Evolutionary conservation across 2,888 invertebrate genomes (phyloP).

Genomic region (Axea sp.): DNA sequence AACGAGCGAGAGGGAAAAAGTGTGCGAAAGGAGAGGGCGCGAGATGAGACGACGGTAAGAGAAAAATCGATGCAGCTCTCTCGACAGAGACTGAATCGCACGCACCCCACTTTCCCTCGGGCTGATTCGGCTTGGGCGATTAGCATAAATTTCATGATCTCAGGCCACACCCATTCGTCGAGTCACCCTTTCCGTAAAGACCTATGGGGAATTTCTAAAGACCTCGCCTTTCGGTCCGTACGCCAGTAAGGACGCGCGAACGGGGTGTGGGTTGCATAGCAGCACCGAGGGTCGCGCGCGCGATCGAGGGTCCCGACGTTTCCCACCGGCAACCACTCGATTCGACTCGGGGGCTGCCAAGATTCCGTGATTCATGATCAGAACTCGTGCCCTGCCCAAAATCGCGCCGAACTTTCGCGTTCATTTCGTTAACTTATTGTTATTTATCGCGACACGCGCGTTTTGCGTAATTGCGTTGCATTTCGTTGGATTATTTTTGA

Average conservation of each 20-base stretch:
- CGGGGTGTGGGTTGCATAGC: slow-evolving; percentile 45
- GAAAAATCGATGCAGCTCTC: slow-evolving; percentile 78
- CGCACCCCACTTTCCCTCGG: slow-evolving; percentile 64
- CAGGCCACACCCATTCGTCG: slow-evolving; percentile 69
- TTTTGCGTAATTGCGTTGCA: slow-evolving; percentile 31
- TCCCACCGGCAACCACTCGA: slow-evolving; percentile 27
- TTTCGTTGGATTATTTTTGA: slow-evolving; percentile 11
- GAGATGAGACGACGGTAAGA: slow-evolving; percentile 58
- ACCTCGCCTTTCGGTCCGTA: slow-evolving; percentile 59
- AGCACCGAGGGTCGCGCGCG: slow-evolving; percentile 34
- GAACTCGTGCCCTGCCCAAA: slow-evolving; percentile 17
- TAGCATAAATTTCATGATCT: slow-evolving; percentile 68
- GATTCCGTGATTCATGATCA: slow-evolving; percentile 50
- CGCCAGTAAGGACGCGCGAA: slow-evolving; percentile 63
- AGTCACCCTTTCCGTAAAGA: slow-evolving; percentile 63
- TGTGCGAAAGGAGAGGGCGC: slow-evolving; percentile 40
- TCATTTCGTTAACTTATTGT: slow-evolving; percentile 46
- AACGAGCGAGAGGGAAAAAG: slow-evolving; percentile 54
- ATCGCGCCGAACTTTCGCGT: slow-evolving; percentile 22
- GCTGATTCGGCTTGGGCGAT: slow-evolving; percentile 64
- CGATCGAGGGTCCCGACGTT: slow-evolving; percentile 27
- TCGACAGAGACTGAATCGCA: slow-evolving; percentile 54
- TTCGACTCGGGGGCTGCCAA: slow-evolving; percentile 31
- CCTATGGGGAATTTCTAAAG: slow-evolving; percentile 61
- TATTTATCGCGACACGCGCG: slow-evolving; percentile 31